phyloP scores from a whole-genome alignment of 92 coral and sea anemone species.

The Phenganax marumi region DNA sequence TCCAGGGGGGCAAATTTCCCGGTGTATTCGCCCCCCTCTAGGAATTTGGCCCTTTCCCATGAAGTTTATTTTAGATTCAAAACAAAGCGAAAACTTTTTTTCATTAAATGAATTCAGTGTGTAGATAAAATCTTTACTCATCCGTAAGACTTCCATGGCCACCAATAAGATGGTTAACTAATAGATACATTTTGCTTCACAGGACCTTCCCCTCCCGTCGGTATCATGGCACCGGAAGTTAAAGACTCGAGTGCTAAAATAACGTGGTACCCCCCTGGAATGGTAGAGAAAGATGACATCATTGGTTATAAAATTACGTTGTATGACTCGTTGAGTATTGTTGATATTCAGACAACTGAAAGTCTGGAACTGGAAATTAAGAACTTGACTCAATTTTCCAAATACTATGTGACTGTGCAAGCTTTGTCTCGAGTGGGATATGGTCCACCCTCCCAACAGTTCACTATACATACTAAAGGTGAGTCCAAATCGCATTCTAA shows the following conservation, averaged over 20 bases:
- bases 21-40: no score
- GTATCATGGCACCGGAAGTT: conserved; percentile 23
- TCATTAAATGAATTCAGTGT: no score
- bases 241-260: conserved; percentile 42
- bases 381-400: conserved; percentile 34
- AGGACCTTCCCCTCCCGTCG: conserved; percentile 13
- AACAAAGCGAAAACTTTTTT: no score
- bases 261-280: conserved; percentile 68
- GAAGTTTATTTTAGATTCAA: no score
- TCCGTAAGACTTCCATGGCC: no score
- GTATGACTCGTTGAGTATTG: conserved; percentile 1
- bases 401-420: conserved; percentile 35
- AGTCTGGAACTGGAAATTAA: conserved; percentile 10
- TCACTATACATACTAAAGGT: conserved; percentile 43
- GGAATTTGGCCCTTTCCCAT: no score
- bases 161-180: no score
- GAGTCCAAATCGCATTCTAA: not conserved
- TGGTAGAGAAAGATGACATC: not conserved
- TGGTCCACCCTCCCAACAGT: conserved; percentile 23
- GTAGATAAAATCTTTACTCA: no score
- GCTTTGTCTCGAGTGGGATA: not conserved
- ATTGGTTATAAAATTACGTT: conserved; percentile 27
- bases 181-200: not conserved
- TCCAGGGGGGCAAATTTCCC: no score
- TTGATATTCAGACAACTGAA: not conserved